These are phyloP conservation scores for Galeopsomyia nigrocyanea DNA, from an alignment of 2,888 invertebrate genomes.

Conservation along the genomic window DNA sequence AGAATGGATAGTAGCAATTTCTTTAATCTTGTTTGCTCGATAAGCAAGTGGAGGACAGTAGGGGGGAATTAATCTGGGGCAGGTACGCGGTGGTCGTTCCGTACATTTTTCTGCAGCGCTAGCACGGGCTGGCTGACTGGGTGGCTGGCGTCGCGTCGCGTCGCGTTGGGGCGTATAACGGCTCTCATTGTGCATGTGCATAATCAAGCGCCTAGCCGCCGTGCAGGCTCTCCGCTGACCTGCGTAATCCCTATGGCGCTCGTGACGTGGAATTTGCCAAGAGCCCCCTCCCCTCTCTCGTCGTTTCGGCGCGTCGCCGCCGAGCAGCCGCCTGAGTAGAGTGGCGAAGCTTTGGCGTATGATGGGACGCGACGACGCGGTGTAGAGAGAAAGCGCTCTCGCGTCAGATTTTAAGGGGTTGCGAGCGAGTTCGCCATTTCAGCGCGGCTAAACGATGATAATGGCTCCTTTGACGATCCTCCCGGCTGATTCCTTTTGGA, in stretches of 20 bases:
- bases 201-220: conserved; percentile 38
- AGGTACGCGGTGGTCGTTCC: no score
- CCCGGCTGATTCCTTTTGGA: no score
- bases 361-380: no score
- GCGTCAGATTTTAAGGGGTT: not conserved
- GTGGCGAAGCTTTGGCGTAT: no score
- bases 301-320: no score
- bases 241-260: conserved; percentile 12
- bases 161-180: conserved; percentile 7
- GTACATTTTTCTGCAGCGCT: no score
- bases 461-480: conserved; percentile 23
- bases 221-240: conserved; percentile 6
- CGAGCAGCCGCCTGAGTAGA: no score
- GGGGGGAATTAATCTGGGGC: conserved; percentile 14
- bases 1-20: conserved; percentile 38
- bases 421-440: not conserved
- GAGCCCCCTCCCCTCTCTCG: not conserved
- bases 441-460: not conserved
- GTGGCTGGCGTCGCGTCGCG: no score
- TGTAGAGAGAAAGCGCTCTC: no score
- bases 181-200: conserved; percentile 39
- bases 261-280: conserved; percentile 17
- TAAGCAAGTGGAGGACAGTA: conserved; percentile 11
- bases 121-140: no score
- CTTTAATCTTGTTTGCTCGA: conserved; percentile 40